phyloP scores from a whole-genome alignment of 2,888 invertebrate species.

The Seira sanloemensis region DNA sequence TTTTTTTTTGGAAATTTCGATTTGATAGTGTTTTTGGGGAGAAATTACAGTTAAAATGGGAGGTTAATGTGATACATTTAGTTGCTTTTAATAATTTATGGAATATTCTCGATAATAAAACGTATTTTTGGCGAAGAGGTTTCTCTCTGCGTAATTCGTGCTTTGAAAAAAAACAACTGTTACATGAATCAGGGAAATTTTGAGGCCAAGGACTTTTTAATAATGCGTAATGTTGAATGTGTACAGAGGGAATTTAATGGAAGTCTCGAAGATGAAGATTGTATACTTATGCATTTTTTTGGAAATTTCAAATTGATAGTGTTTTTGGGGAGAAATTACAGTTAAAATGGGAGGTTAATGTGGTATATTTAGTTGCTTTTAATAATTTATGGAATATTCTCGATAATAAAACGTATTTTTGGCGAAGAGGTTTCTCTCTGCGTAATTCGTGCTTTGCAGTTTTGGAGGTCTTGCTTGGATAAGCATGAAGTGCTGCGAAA shows the following conservation, averaged over 20 bases:
- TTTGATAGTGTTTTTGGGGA: too few relatives aligned
- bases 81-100: not conserved
- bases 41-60: too few relatives aligned
- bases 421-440: not conserved
- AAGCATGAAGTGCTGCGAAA: conserved; percentile 55
- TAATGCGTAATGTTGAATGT: not conserved
- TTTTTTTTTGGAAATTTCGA: not conserved
- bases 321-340: too few relatives aligned
- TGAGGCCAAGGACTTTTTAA: conserved; percentile 43
- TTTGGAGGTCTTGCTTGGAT: conserved; percentile 44
- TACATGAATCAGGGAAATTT: conserved; percentile 28
- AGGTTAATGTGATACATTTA: too few relatives aligned
- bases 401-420: not conserved
- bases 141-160: conserved; percentile 15
- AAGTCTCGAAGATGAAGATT: not conserved
- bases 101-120: not conserved
- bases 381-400: not conserved
- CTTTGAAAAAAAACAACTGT: conserved; percentile 24
- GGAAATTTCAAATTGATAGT: too few relatives aligned
- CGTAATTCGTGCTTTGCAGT: conserved; percentile 24
- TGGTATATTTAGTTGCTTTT: too few relatives aligned
- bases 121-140: not conserved
- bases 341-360: too few relatives aligned
- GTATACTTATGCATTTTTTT: not conserved
- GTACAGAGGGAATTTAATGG: not conserved